Conservation (phyloP, 2,888 invertebrate species). For the Acrobasis consociella region DNA sequence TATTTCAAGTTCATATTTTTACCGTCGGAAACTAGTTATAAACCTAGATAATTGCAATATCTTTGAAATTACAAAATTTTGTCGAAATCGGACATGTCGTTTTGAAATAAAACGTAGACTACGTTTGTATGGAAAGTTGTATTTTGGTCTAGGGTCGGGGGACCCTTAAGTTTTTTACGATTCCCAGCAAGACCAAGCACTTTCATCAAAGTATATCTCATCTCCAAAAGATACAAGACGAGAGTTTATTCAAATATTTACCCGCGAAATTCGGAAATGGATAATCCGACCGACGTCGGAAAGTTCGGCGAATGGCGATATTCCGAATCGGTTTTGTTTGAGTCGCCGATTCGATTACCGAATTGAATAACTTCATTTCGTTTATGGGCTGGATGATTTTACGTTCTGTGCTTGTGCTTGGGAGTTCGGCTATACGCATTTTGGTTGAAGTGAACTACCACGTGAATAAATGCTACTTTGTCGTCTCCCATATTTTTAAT, state of each 20-base stretch:
- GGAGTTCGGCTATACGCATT: background rate
- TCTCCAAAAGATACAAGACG: constrained; percentile 2
- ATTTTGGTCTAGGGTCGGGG: too few relatives aligned
- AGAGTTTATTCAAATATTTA: background rate
- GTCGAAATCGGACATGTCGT: too few relatives aligned
- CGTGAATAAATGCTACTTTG: too few relatives aligned
- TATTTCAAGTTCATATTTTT: too few relatives aligned
- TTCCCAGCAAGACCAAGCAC: background rate
- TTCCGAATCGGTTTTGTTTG: constrained; percentile 9
- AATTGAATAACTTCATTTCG: constrained; percentile 12
- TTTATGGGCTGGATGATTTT: constrained; percentile 1
- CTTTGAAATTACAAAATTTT: too few relatives aligned
- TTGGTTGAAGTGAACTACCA: too few relatives aligned
- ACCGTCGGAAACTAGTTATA: too few relatives aligned
- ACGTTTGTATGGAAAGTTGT: too few relatives aligned
- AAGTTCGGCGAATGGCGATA: constrained; percentile 4
- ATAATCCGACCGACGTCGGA: constrained; percentile 1
- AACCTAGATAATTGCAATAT: too few relatives aligned
- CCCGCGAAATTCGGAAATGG: background rate
- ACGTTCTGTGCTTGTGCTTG: background rate
- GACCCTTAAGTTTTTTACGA: too few relatives aligned
- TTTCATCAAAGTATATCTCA: background rate
- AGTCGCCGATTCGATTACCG: constrained; percentile 6
- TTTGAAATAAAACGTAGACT: too few relatives aligned
- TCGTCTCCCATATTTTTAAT: too few relatives aligned